Conservation (phyloP, 2,797 vertebrate species). For the Chelmon rostratus region DNA sequence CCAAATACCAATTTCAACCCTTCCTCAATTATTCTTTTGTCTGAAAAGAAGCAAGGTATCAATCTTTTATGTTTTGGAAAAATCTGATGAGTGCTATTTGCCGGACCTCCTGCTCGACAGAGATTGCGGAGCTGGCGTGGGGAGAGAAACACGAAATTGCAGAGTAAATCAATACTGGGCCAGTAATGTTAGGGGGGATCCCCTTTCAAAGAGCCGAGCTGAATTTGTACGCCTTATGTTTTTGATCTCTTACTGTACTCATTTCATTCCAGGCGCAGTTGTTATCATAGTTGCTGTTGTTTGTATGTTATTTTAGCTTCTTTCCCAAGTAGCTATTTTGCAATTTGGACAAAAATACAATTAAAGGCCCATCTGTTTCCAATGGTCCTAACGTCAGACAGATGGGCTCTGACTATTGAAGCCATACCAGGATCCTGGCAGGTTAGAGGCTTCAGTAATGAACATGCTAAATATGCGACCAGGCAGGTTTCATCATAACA, state of each 20-base stretch:
- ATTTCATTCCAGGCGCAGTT: slow-evolving; percentile 94
- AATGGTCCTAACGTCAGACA: slow-evolving; percentile 94
- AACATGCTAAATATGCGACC: slow-evolving; percentile 81
- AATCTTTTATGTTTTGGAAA: slow-evolving; percentile 89
- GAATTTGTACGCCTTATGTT: slow-evolving; percentile 90
- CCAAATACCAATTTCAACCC: slow-evolving; percentile 83
- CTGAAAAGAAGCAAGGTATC: slow-evolving; percentile 85
- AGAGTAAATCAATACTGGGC: slow-evolving; percentile 90
- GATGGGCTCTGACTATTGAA: slow-evolving; percentile 94
- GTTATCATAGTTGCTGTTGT: slow-evolving; percentile 99
- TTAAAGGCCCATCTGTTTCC: slow-evolving; percentile 99
- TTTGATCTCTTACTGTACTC: slow-evolving; percentile 93
- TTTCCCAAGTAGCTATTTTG: slow-evolving; percentile 99
- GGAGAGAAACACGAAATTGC: slow-evolving; percentile 90
- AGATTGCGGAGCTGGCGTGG: slow-evolving; percentile 85
- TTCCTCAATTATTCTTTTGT: slow-evolving; percentile 82
- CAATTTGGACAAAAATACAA: slow-evolving; percentile 99
- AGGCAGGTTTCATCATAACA: slow-evolving; percentile 79
- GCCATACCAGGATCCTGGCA: slow-evolving; percentile 92
- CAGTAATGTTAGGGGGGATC: slow-evolving; percentile 89
- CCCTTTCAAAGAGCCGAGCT: slow-evolving; percentile 90
- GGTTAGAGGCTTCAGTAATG: slow-evolving; percentile 84
- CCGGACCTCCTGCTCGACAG: slow-evolving; percentile 85
- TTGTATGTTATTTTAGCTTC: slow-evolving; percentile 99
- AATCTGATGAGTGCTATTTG: slow-evolving; percentile 85